Evolutionary conservation across 2,113 vertebrate species (phyloP), one percentile per base, ranked within the genome.

Genomic region (Anas platyrhynchos): DNA sequence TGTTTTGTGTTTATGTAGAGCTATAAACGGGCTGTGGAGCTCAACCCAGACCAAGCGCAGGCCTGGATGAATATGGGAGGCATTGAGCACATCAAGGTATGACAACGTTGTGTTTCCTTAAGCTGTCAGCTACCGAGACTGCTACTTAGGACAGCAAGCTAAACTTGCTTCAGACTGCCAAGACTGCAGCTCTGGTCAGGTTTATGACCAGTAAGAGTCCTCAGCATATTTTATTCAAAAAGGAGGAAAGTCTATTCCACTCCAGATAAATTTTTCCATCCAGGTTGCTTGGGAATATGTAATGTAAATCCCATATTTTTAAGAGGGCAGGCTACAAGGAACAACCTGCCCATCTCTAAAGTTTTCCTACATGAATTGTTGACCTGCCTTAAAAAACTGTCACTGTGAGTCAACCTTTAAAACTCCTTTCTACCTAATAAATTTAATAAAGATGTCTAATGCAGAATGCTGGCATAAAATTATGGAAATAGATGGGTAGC

Each of bases 51-150:
- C 67, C 99, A 99, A 90, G 99, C 99, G 0, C 99, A 99, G 95
- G 99, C 99, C 88, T 99, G 99, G 99, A 99, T 99, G 99, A 99
- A 99, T 94, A 99, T 99, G 99, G 99, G 99, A 27, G 99, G 99
- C 21, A 99, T 99, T 26, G 98, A 99, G 52, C 99, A 99, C 96
- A 99, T 99, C 65, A 99, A 99, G 99, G 99, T 99, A 98, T 55
- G 96, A 68, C 29, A 73, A 9, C 27, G 23, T 29, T 73, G 13
- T 48, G 63, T 67, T 73, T 38, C 4, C 50, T 81, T 68, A 44
- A 65, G 44, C 62, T 84, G 18, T 41, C 65, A 54, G 17, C 8
- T 84, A 13, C 44, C 58, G n/a, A 54, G 25, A 13, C 32, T n/a
- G 16, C 26, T 58, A 2, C 36, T 82, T 29, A 75, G 54, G 23